Conservation (phyloP, 1,140 invertebrate species). For the Pogonognathellus flavescens region DNA sequence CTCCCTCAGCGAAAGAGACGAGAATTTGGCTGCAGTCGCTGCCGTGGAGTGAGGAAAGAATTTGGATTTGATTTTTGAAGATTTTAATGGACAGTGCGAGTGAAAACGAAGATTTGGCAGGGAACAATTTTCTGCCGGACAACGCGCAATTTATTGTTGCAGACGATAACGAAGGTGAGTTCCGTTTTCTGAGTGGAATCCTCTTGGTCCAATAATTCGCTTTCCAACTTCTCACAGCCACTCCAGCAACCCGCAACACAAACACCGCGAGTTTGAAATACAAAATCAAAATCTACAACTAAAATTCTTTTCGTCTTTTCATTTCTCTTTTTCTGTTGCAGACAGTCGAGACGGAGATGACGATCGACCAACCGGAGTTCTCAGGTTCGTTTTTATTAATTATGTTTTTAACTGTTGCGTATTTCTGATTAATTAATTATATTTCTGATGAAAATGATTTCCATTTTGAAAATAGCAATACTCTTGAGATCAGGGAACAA, state of each 20-base stretch:
- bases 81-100: slow-evolving; percentile 61
- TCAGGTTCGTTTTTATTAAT: slow-evolving; percentile 68
- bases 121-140: slow-evolving; percentile 40
- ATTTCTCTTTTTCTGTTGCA: slow-evolving; percentile 49
- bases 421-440: no score
- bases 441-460: no score
- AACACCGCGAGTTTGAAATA: background rate
- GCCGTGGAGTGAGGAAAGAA: background rate
- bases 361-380: slow-evolving; percentile 58
- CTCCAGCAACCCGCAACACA: background rate
- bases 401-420: no score
- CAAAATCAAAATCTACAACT: no score
- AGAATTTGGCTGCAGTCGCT: background rate
- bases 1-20: background rate
- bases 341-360: slow-evolving; percentile 65
- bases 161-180: slow-evolving; percentile 57
- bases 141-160: slow-evolving; percentile 54
- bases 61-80: background rate
- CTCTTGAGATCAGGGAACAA: slow-evolving; percentile 79
- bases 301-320: background rate
- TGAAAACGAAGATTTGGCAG: slow-evolving; percentile 63
- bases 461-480: slow-evolving; percentile 17
- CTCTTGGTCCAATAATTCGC: background rate
- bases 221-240: background rate
- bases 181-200: slow-evolving; percentile 2